Base-by-base conservation (phyloP, 2,113 vertebrate species). In the Laticauda laticaudata region DNA sequence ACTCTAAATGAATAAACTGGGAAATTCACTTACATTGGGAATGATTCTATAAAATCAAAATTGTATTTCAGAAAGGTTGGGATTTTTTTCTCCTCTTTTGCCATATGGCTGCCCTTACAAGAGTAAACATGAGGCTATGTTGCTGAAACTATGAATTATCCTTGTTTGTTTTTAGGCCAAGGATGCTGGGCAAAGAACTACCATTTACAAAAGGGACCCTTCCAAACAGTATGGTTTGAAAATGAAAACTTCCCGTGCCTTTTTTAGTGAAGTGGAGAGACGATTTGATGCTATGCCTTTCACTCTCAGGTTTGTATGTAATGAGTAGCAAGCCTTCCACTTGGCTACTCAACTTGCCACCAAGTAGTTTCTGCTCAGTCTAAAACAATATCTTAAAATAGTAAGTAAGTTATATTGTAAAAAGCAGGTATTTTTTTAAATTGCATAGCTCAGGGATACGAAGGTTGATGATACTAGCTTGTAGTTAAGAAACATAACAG, bases 231-330 rank as follows among this genome's bases (percentile, higher is more conserved):
- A 99, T 8, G 99, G 99, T 91, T 94, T 99, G 95, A 99, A 99
- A 97, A 99, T 99, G 99, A 99, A 99, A 98, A 99, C 99, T 39
- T 99, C 99, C 75, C 98, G 99, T 95, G 98, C 98, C 89, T 99
- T 99, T 97, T 99, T 99, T 97, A 99, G 99, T 55, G 99, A 99
- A 97, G 98, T 99, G 95, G 99, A 99, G 97, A 97, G 98, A 94
- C 98, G 99, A 94, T 99, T 99, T 29, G 98, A 99, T 94, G 98
- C 98, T 56, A 99, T 99, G 99, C 99, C 99, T 1, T 99, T 99
- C 95, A 99, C 99, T 95, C 98, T 99, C 93, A 98, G 99, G 99
- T 99, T 81, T 81, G 75, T 43, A 21, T 43, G n/a, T 81, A 81
- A 14, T 9, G 6, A 6, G 18, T 2, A 34, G 0, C 20, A 18